Conservation (phyloP, 2,888 invertebrate genomes). For the Laothoe populi region DNA sequence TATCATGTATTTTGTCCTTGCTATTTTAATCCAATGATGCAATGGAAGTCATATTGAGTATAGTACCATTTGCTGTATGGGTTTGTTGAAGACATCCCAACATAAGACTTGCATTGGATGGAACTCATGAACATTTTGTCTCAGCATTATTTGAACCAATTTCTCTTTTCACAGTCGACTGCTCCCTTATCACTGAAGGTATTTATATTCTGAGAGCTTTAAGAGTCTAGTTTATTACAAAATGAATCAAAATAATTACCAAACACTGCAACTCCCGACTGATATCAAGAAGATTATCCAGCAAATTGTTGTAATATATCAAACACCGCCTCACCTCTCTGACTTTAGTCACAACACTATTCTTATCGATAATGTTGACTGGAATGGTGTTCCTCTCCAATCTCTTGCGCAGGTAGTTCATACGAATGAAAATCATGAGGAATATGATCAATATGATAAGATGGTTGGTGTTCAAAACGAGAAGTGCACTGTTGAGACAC, state of each 20-base stretch:
- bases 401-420: constrained; percentile 27
- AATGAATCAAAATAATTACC: constrained; percentile 23
- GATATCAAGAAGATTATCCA: constrained; percentile 25
- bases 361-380: constrained; percentile 28
- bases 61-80: too few species aligned
- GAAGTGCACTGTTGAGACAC: background rate
- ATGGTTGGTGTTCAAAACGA: background rate
- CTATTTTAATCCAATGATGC: too few species aligned
- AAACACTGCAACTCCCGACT: constrained; percentile 25
- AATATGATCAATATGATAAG: background rate
- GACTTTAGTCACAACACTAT: constrained; percentile 7
- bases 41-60: too few species aligned
- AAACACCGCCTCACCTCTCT: constrained; percentile 30
- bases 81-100: too few species aligned
- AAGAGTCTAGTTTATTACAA: too few species aligned
- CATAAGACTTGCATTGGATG: too few species aligned
- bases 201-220: too few species aligned
- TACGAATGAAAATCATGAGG: constrained; percentile 26
- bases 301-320: constrained; percentile 32
- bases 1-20: too few species aligned
- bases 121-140: too few species aligned
- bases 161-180: too few species aligned
- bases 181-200: too few species aligned
- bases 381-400: constrained; percentile 26
- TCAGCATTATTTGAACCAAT: too few species aligned